Percentiles rank a stretch among this genome's conserved stretches.
Evolutionary conservation across 1,140 invertebrate genomes (phyloP).

Genomic region (Myzus persicae): DNA sequence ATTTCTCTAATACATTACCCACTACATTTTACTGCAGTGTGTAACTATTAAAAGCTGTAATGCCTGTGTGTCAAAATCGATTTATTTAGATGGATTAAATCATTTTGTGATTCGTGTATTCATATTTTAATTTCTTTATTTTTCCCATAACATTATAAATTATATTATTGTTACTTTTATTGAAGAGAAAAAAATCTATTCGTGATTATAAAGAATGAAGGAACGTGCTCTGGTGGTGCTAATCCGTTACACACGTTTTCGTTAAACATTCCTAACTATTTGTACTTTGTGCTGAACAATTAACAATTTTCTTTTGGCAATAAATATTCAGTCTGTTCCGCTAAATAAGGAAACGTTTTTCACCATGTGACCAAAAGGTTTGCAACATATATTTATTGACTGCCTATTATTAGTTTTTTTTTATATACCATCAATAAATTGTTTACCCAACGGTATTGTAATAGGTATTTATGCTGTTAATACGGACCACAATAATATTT

Average conservation of each 20-base stretch:
- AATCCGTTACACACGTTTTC: conserved; percentile 44
- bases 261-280: conserved; percentile 3
- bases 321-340: background rate
- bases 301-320: conserved; percentile 17
- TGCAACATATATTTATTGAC: background rate
- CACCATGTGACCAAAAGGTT: background rate
- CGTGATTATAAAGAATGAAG: background rate
- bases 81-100: background rate
- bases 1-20: background rate
- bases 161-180: conserved; percentile 3
- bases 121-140: background rate
- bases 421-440: background rate
- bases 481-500: conserved; percentile 34
- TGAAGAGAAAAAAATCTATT: background rate
- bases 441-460: background rate
- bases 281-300: conserved; percentile 22
- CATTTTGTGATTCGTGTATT: background rate
- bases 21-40: background rate
- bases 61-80: background rate
- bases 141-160: background rate
- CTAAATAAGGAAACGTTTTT: conserved; percentile 41
- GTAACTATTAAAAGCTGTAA: background rate
- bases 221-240: background rate
- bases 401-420: background rate
- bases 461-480: background rate